A percentile compares a stretch with the other conserved stretches of the same genome.
Conservation (phyloP, 2,888 invertebrate genomes). For the Ecliptopera silaceata region DNA sequence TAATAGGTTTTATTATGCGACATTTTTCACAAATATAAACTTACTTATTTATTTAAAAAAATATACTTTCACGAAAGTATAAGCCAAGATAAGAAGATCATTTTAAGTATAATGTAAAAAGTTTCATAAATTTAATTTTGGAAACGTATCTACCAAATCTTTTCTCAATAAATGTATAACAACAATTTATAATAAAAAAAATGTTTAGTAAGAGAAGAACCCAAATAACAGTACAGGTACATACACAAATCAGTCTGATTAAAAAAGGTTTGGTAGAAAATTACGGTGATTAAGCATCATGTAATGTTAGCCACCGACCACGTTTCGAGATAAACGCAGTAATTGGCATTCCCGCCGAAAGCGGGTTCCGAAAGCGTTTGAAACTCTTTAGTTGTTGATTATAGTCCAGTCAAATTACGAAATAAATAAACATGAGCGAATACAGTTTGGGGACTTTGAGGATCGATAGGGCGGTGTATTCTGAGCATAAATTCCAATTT, state of each 20-base stretch:
- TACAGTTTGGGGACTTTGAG: no score
- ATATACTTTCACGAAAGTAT: no score
- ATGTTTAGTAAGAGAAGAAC: constrained; percentile 3
- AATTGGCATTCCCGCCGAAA: constrained; percentile 24
- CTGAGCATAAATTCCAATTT: no score
- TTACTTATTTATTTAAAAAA: no score
- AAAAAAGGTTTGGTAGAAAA: constrained; percentile 29
- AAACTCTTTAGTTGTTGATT: constrained; percentile 23
- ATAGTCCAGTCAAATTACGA: no score
- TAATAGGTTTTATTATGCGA: not conserved
- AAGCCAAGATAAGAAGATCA: no score
- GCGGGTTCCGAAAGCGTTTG: constrained; percentile 22
- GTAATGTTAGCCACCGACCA: constrained; percentile 29
- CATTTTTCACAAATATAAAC: no score
- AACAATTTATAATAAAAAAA: no score
- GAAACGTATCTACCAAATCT: constrained; percentile 9
- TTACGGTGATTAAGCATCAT: constrained; percentile 27
- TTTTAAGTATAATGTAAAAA: no score
- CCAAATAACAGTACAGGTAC: constrained; percentile 23
- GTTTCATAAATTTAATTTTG: no score
- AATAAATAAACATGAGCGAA: no score
- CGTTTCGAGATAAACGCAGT: constrained; percentile 23
- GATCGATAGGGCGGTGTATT: no score
- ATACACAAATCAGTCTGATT: constrained; percentile 14
- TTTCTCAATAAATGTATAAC: constrained; percentile 14